phyloP scores from a whole-genome alignment of 2,797 vertebrate species.

The Alcedo atthis region DNA sequence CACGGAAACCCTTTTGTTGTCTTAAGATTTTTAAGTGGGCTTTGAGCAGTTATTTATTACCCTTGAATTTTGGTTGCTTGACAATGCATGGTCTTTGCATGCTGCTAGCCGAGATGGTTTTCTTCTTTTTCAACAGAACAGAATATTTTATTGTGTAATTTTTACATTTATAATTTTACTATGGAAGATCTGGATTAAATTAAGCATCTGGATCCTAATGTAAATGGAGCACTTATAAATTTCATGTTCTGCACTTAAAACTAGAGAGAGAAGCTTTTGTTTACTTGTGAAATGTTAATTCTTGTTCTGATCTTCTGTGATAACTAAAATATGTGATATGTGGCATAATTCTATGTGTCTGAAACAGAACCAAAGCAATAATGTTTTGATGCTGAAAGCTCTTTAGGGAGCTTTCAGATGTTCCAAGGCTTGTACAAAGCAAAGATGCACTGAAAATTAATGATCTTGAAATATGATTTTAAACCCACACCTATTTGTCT shows the following conservation, averaged over 20 bases:
- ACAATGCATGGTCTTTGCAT: conserved; percentile 84
- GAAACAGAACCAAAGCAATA: conserved; percentile 84
- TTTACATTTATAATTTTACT: conserved; percentile 78
- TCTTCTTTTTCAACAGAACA: conserved; percentile 67
- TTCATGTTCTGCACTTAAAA: conserved; percentile 81
- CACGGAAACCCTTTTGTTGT: conserved; percentile 71
- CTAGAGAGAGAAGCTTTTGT: conserved; percentile 72
- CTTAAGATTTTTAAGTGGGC: conserved; percentile 75
- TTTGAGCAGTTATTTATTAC: conserved; percentile 82
- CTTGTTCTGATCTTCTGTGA: conserved; percentile 76
- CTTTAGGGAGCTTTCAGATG: conserved; percentile 64
- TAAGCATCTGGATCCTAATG: conserved; percentile 75
- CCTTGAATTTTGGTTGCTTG: conserved; percentile 75
- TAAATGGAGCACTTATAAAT: conserved; percentile 82
- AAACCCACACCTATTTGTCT: conserved; percentile 80
- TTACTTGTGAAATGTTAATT: conserved; percentile 76
- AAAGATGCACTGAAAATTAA: conserved; percentile 74
- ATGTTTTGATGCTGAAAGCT: conserved; percentile 74
- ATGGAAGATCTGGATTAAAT: conserved; percentile 75
- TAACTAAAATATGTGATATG: conserved; percentile 64
- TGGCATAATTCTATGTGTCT: conserved; percentile 73
- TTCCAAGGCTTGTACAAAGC: conserved; percentile 75
- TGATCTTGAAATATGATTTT: conserved; percentile 62
- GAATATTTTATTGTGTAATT: conserved; percentile 77
- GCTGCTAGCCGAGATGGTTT: conserved; percentile 78